Evolutionary conservation across 1,140 invertebrate genomes (phyloP), one percentile per base, ranked within the genome.

Genomic region (Dendroctonus valens): DNA sequence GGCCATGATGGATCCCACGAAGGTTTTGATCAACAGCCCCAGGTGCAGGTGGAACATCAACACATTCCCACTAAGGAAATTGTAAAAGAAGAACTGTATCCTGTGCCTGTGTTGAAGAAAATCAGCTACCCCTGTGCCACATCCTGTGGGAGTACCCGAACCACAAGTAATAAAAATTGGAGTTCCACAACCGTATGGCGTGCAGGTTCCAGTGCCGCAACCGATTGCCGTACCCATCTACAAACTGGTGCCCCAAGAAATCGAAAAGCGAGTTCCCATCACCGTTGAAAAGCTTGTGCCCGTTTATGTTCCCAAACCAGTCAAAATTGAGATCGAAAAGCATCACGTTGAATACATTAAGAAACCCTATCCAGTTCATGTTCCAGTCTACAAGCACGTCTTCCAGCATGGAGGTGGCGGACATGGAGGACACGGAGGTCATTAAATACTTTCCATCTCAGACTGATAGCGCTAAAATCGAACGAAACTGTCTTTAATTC

Each of bases 381-480:
- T 89, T n/a, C 89, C 89, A 7, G 86, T 90, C 57, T 90, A 90
- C 81, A 90, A 90, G 76, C 89, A 91, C 77, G 85, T 91, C 69
- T 88, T 89, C 80, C 88, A 70, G 6, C 58, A 67, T 5, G 87
- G 65, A 57, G 62, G 64, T 58, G 69, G 69, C 44, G 61, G 69
- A 51, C 59, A 61, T 51, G 65, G 59, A 26, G 67, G 70, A 12
- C 67, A 71, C 40, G 64, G 65, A 62, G 40, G 40, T 41, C 39
- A 57, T 46, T 41, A 41, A 59, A 46, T n/a, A 5, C 41, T 37
- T 46, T 7, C 50, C 12, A 44, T 38, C 55, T 15, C 46, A 52
- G 53, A 65, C 62, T 65, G 62, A 65, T n/a, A 42, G 12, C n/a
- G n/a, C 14, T 62, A 9, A 9, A 7, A 42, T 41, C 26, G 26